Base-by-base conservation (phyloP, 2,113 vertebrate species). In the Himantopus leucocephalus region DNA sequence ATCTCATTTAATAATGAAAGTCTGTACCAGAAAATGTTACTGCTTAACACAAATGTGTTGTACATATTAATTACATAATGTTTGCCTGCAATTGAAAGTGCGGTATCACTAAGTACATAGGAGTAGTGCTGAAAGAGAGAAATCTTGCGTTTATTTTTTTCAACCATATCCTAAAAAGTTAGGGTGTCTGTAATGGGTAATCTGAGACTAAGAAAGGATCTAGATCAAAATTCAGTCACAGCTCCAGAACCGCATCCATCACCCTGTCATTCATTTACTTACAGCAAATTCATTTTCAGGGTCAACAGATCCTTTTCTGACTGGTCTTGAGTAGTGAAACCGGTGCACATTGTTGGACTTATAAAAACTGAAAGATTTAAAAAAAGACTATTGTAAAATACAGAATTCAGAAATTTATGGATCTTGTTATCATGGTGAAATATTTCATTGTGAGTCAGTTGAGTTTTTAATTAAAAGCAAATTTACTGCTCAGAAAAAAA, bases 201-300 rank as follows among this genome's bases (percentile, higher is more conserved):
- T 27, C 27, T 30, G 22, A 67, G 17, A 18, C 41, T n/a, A 82
- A 70, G 27, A 63, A 75, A 77, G 11, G 7, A 81, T 45, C n/a
- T n/a, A 82, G 62, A 64, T 58, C 15, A 48, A 59, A 93, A 89
- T 47, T 68, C 58, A 64, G 34, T 23, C 62, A 34, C 43, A 85
- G 53, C 55, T 74, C 19, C 47, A 77, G 64, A 71, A 85, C 30
- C 24, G 17, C 35, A 27, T 27, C 45, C 26, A 35, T 88, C 32
- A 47, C 30, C 10, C 39, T 29, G 18, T 48, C 9, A 4, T 20
- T 45, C 21, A 87, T 78, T 71, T 93, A 99, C 99, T 99, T 97
- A 99, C 99, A 59, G 98, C 98, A 98, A 99, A 99, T 96, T 99
- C 99, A 82, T 99, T 99, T 97, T 99, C 98, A 18, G 99, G 99